Evolutionary conservation across 2,888 invertebrate genomes (phyloP), one percentile per base, ranked within the genome.

Genomic region (Aleiodes leptofemur): DNA sequence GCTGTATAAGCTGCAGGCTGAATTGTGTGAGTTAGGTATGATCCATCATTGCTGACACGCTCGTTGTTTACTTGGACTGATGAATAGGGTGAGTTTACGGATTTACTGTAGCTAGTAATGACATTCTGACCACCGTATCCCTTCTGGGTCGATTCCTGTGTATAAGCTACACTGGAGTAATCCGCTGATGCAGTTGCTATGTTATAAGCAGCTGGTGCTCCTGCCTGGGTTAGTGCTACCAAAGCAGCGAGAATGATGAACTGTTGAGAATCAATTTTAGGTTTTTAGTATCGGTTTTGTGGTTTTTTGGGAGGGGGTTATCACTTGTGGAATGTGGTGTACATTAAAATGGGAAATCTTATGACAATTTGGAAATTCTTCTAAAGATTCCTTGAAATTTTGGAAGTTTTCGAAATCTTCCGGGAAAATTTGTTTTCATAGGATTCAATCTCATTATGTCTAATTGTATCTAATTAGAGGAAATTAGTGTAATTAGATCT

Each of bases 41-140:
- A 43, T 43, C 9, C 43, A 43, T 86, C 86, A 80, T 86, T 86
- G 81, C 81, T 83, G 48, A 82, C 78, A 43, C 81, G 84, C 68
- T 83, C 84, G 79, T 83, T 86, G 81, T 79, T 83, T 4, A 86
- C 86, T 34, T 82, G 83, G 7, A 86, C 86, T 6, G 82, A 82
- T 3, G 86, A 85, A 57, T 86, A 82, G 2, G 85, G 85, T 8
- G 85, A 79, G 16, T 86, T 85, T 38, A 86, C 86, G 34, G 82
- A 76, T 61, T 84, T 84, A 70, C 79, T 82, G 78, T 83, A 86
- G 31, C 82, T 78, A 2, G 86, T 83, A n/a, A 84, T 61, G 5
- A 85, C 85, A 76, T 86, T 86, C 72, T 86, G 85, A 4, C 86
- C 86, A 6, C 80, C 86, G 71, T 81, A 84, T 8, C 86, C 86